Base-by-base conservation (phyloP, 1,140 invertebrate genomes). In the Medauroidea extradentata region DNA sequence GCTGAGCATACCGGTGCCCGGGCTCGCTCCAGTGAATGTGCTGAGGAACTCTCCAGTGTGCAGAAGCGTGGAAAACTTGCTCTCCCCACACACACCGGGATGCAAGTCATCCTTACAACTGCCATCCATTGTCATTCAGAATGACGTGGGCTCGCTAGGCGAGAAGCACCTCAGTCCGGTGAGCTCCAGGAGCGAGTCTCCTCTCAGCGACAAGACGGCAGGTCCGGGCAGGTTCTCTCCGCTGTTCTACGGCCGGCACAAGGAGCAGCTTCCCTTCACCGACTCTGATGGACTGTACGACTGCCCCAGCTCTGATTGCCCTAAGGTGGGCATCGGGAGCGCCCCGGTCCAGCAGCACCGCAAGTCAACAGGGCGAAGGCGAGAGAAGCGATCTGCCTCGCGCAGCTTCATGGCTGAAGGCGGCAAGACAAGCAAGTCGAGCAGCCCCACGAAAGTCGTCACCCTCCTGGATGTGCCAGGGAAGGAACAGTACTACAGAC, bases 201-300 rank as follows among this genome's bases (percentile, higher is more conserved):
- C 87, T 3, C 73, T 89, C 21, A 89, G 87, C 71, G 87, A 89
- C 68, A 80, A 81, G 64, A 83, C 81, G 24, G 71, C 61, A 7
- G 81, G 82, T 41, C 63, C 84, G 21, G 81, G 80, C 1, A 70
- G 82, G 52, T 87, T 87, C 67, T 87, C 85, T 0, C 82, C 84
- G 2, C 81, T 84, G 65, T 87, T 87, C 65, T 88, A 86, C 68
- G 82, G 84, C n/a, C 65, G 63, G 11, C 76, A 79, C 41, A 73
- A 79, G 46, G 76, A 78, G 57, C 76, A 83, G 52, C 65, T 86
- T 19, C 85, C 84, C 4, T 84, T 87, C 62, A 88, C 86, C 2
- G 87, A 89, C 71, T 88, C 86, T 0, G 88, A 89, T 70, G 86
- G 86, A 1, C 69, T 90, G 3, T 89, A 89, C 70, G 87, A 90